These are phyloP conservation scores for Troilus luridus DNA, from an alignment of 2,888 invertebrate genomes.

Conservation along the genomic window DNA sequence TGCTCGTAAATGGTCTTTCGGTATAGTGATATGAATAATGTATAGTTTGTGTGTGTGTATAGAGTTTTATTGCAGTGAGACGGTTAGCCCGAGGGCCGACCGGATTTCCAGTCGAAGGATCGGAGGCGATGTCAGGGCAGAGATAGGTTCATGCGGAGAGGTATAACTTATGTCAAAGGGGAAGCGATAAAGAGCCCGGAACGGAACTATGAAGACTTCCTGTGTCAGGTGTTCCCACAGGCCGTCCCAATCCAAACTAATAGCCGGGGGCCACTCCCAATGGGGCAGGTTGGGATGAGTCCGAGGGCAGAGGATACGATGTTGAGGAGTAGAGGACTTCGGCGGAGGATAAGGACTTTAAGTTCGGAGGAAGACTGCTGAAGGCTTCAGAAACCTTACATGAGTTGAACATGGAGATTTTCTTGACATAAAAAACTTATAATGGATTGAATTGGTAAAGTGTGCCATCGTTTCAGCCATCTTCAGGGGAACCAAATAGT, in stretches of 20 bases:
- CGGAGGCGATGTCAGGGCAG: conserved; percentile 48
- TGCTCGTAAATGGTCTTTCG: not conserved
- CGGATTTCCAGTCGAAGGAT: conserved; percentile 50
- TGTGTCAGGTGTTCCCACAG: conserved; percentile 56
- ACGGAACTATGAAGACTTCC: conserved; percentile 55
- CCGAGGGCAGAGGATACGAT: not conserved
- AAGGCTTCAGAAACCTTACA: no score
- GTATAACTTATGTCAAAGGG: conserved; percentile 59
- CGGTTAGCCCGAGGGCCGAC: conserved; percentile 26
- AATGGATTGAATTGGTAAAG: no score
- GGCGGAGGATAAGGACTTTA: not conserved
- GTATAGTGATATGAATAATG: not conserved
- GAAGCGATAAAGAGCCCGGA: conserved; percentile 53
- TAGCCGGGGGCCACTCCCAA: not conserved
- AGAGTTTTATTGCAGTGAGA: conserved; percentile 46
- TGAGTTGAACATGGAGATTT: no score
- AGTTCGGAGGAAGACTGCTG: no score
- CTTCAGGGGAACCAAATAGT: no score
- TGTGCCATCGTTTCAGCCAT: no score
- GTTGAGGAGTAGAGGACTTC: not conserved
- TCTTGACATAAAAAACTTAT: no score
- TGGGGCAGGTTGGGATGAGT: not conserved
- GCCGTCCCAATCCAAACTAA: conserved; percentile 45
- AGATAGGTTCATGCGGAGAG: conserved; percentile 1
- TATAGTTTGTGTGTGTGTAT: conserved; percentile 14